phyloP scores from a whole-genome alignment of 92 coral and sea anemone genomes.

The Bergia sp. region DNA sequence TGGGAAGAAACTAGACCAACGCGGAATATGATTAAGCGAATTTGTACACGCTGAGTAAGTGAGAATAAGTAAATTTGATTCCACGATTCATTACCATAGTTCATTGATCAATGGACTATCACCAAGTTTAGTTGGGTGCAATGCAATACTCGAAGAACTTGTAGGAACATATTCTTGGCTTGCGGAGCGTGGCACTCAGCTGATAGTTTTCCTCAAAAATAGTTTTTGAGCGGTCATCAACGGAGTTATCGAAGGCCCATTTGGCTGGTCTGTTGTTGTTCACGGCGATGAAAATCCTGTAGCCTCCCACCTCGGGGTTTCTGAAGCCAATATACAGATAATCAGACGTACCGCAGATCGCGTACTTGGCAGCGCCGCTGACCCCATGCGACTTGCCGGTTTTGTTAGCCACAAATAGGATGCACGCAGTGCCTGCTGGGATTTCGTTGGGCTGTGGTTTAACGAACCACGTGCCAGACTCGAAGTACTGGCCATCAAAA shows the following conservation, averaged over 20 bases:
- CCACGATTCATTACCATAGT: background rate
- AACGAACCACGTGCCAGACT: slow-evolving; percentile 22
- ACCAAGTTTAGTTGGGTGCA: slow-evolving; percentile 12
- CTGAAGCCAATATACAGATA: slow-evolving; percentile 32
- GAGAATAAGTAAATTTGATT: background rate
- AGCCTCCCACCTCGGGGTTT: slow-evolving; percentile 31
- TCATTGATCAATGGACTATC: background rate
- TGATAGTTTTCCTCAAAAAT: slow-evolving; percentile 33
- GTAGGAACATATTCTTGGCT: slow-evolving; percentile 28
- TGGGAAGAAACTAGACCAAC: background rate
- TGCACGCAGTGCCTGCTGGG: slow-evolving; percentile 28
- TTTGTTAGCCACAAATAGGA: slow-evolving; percentile 34
- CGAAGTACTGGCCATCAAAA: slow-evolving; percentile 35
- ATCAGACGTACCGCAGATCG: slow-evolving; percentile 32
- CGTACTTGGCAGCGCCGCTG: slow-evolving; percentile 40
- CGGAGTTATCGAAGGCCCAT: slow-evolving; percentile 42
- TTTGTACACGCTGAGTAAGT: background rate
- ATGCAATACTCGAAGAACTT: slow-evolving; percentile 39
- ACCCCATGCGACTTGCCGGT: slow-evolving; percentile 32
- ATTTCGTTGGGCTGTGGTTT: slow-evolving; percentile 39
- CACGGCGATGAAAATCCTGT: slow-evolving; percentile 31
- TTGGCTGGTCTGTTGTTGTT: slow-evolving; percentile 32
- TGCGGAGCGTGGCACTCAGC: slow-evolving; percentile 25
- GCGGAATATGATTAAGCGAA: background rate
- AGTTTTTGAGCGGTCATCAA: slow-evolving; percentile 32